Evolutionary conservation across 2,113 vertebrate genomes (phyloP).

Genomic region (Gymnorhina tibicen): DNA sequence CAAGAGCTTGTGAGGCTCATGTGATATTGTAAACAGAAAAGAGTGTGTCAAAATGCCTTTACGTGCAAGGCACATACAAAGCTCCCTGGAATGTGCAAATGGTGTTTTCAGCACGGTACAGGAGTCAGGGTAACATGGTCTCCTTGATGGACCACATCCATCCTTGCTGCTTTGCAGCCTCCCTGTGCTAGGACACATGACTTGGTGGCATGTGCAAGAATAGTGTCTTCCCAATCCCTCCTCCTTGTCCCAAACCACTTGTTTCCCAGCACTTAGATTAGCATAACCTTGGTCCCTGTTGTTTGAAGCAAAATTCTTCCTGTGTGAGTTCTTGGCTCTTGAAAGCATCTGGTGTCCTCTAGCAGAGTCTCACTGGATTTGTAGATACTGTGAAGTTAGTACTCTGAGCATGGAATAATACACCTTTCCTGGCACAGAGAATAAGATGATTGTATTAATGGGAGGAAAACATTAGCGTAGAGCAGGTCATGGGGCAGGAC

Average conservation of each 20-base stretch:
- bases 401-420: not conserved
- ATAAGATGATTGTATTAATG: not conserved
- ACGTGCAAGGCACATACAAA: not conserved
- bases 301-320: not conserved
- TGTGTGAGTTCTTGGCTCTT: not conserved
- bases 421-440: not conserved
- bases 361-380: not conserved
- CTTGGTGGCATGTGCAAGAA: not conserved
- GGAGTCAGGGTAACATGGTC: fast-evolving
- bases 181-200: not conserved
- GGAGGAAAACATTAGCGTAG: not conserved
- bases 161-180: not conserved
- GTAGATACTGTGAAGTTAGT: not conserved
- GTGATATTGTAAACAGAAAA: not conserved
- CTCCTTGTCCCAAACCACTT: not conserved
- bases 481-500: not conserved
- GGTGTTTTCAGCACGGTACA: fast-evolving
- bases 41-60: not conserved
- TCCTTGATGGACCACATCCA: not conserved
- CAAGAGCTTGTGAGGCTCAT: not conserved
- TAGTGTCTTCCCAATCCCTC: not conserved
- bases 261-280: not conserved
- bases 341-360: not conserved
- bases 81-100: not conserved
- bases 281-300: not conserved